These are phyloP conservation scores for Notolepis coatsorum DNA, from an alignment of 2,797 vertebrate genomes.

Conservation along the genomic window DNA sequence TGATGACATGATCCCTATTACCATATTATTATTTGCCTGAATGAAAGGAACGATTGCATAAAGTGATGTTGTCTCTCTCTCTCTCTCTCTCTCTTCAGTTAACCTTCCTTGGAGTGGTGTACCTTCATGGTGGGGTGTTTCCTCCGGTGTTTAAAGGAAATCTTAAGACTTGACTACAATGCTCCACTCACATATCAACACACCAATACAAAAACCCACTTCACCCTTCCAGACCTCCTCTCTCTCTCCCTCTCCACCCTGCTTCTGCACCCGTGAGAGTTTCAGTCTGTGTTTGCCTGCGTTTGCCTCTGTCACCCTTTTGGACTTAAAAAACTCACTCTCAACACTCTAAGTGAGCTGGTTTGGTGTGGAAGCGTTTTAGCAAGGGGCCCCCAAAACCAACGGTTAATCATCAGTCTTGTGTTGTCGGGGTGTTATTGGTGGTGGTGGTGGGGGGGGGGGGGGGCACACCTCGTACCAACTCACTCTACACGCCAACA, in stretches of 20 bases:
- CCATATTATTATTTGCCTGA: too few relatives aligned
- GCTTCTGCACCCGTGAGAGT: slow-evolving; percentile 79
- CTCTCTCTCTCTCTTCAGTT: slow-evolving; percentile 80
- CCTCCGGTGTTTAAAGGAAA: too few relatives aligned
- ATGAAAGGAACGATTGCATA: too few relatives aligned
- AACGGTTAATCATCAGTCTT: too few relatives aligned
- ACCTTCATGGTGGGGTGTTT: slow-evolving; percentile 80
- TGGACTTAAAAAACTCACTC: slow-evolving; percentile 26
- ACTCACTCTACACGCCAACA: too few relatives aligned
- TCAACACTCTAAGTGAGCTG: slow-evolving; percentile 20
- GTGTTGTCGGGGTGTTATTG: too few relatives aligned
- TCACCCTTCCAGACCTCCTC: slow-evolving; percentile 75
- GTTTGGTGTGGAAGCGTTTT: too few relatives aligned
- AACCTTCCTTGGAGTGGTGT: slow-evolving; percentile 89
- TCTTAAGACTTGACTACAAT: slow-evolving; percentile 80
- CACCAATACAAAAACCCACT: slow-evolving; percentile 82
- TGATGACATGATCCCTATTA: too few relatives aligned
- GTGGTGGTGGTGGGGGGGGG: too few relatives aligned
- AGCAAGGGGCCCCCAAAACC: too few relatives aligned
- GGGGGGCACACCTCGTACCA: too few relatives aligned
- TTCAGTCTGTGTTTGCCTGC: slow-evolving; percentile 55
- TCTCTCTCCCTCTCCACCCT: slow-evolving; percentile 29
- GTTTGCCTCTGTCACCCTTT: slow-evolving; percentile 40
- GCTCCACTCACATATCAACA: slow-evolving; percentile 79
- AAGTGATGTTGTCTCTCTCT: slow-evolving; percentile 49